Evolutionary conservation across 2,888 invertebrate genomes (phyloP), one percentile per base, ranked within the genome.

Genomic region (Cosmia trapezina): DNA sequence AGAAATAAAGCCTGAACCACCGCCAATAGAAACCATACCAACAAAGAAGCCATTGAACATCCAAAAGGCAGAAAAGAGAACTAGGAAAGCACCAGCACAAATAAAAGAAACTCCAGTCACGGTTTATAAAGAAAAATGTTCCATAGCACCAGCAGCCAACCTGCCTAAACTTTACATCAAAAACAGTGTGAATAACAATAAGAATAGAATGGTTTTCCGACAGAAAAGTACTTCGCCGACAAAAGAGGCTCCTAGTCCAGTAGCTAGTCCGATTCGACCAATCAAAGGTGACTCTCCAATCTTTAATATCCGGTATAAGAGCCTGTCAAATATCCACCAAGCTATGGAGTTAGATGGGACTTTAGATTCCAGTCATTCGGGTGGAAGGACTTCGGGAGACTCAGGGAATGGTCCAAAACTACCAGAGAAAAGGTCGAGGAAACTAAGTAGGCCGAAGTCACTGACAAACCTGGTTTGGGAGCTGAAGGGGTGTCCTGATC

Each of bases 11-110:
- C 98, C 98, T 68, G 98, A 98, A 95, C 98, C 98, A 67, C 98
- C 98, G 53, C 98, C 98, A 17, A 98, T 98, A 88, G 98, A 98
- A 95, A 98, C 98, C 0, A 98, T 98, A 87, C 98, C 98, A 0
- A 97, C 98, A 54, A 98, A 98, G 92, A 98, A 98, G 92, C 96
- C 97, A 33, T 83, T 95, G 1, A 94, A 95, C 86, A 86, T 90
- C 4, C 96, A 94, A 83, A 96, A 97, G 90, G 97, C 97, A 12
- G 98, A 98, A 91, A 98, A 98, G 89, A 95, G 98, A 86, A 98
- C 98, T 75, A 97, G 98, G 77, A 97, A 97, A 89, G 94, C 97
- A 0, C 97, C 97, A 33, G 97, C 97, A 69, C 94, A 96, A 17
- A 88, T 95, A 6, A 97, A 97, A 87, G 97, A 97, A 83, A 93